Evolutionary conservation across 2,797 vertebrate genomes (phyloP), one percentile per base, ranked within the genome.

Genomic region (Leucoraja ocellata): DNA sequence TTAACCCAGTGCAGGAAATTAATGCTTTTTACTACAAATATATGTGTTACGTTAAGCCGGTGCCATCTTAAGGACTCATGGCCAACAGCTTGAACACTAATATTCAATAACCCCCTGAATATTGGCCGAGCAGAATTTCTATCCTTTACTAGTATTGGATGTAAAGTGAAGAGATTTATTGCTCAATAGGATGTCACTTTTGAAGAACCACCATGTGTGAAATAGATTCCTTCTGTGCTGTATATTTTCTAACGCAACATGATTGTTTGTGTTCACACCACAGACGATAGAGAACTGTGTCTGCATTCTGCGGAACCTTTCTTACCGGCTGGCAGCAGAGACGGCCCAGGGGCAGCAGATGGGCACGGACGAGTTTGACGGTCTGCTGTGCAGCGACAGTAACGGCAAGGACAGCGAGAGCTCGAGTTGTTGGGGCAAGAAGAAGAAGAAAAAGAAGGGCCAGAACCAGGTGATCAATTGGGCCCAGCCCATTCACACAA

Each of bases 281-380:
- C 95, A 99, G 99, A 99, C 99, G 97, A 98, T 99, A 93, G 99
- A 99, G 97, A 99, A 99, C 97, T 99, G 98, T 96, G 99, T 99
- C 96, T 99, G 99, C 97, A 99, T 99, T 96, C 96, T 99, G 97
- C 98, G 99, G 96, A 99, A 99, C 96, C 97, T 99, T 95, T 99
- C 99, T 0, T 99, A 99, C 95, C 98, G 99, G 71, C 96, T 99
- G 95, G 99, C 98, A 91, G 99, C 99, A 83, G 99, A 99, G 97
- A 99, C 99, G 28, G 98, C 98, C 96, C 98, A 99, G 96, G 98
- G 98, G 96, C 99, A 99, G 96, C 99, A 99, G 97, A 97, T 97
- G 96, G 98, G 98, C 94, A 96, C 98, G 14, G 98, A 99, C 36
- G 98, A 99, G 96, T 97, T 99, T 95, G 99, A 99, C 32, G 98